Conservation (phyloP, 2,888 invertebrate species). For the Coenonympha arcania region DNA sequence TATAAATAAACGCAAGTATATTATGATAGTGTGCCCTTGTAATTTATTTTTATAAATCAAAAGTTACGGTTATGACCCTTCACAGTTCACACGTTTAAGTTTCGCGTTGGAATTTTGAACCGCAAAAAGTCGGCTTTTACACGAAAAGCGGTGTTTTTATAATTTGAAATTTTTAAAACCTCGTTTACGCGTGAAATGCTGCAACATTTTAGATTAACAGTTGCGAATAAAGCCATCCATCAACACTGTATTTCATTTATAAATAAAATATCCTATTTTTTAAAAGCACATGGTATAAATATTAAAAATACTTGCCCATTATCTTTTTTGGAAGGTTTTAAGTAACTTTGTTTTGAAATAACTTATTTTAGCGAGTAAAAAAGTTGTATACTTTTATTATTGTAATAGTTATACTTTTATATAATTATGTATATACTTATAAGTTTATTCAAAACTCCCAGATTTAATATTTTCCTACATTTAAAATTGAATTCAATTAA, state of each 20-base stretch:
- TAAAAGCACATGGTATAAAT: no score
- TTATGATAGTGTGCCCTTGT: neutral
- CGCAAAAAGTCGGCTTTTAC: conserved; percentile 2
- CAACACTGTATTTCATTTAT: no score
- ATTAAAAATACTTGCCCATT: no score
- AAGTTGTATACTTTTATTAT: no score
- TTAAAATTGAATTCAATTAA: no score
- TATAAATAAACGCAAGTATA: neutral
- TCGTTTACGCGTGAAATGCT: neutral
- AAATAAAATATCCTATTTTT: no score
- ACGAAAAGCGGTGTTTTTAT: neutral
- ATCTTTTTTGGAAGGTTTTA: no score
- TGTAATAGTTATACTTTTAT: no score
- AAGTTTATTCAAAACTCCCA: conserved; percentile 3
- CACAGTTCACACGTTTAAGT: conserved; percentile 4
- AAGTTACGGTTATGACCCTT: conserved; percentile 9
- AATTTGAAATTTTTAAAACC: neutral
- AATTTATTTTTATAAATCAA: conserved; percentile 9
- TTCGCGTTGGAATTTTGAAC: neutral
- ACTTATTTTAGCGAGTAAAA: no score
- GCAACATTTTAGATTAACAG: neutral
- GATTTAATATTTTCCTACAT: no score
- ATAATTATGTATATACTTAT: no score
- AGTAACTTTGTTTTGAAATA: no score
- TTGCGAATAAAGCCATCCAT: neutral